Evolutionary conservation across 2,113 vertebrate species (phyloP), one percentile per base, ranked within the genome.

Genomic region (Cricetomys ansorgei): DNA sequence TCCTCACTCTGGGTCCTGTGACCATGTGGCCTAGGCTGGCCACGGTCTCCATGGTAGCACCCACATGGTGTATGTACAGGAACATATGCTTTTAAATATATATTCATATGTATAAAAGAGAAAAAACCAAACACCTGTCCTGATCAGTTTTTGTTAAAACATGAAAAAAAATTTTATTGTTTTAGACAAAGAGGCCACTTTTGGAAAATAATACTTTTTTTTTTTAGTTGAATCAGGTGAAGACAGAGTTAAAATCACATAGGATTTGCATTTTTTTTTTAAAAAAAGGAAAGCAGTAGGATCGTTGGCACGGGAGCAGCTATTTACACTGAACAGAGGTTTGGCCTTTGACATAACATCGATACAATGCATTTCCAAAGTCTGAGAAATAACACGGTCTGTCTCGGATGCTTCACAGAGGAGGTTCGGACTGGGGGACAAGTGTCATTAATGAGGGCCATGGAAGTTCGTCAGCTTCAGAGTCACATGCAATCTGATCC

Each of bases 271-370:
- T 98, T 98, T 98, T 88, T 50, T 83, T 62, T 62, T 64, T 97
- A 97, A 99, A 98, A 99, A 99, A 99, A 99, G 98, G 98, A 98
- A 99, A 99, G 98, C 98, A 99, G 98, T 98, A 98, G 98, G 98
- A 98, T 99, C 98, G 99, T 99, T 99, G 99, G 98, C 99, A 98
- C 99, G 98, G 98, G 97, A 98, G 98, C 99, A 99, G 98, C 98
- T 99, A 99, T 99, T 99, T 99, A 99, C 99, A 99, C 73, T 98
- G 98, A 99, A 99, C 98, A 99, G 98, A 99, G 98, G 98, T 98
- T 98, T 98, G 98, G 98, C 98, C 98, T 98, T 99, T 99, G 99
- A 99, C 98, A 97, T 98, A 98, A 99, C 98, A 99, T 98, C 98
- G 91, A 98, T 98, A 98, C 98, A 98, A 98, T 98, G 98, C 98